These are phyloP conservation scores for Altica lythri DNA, from an alignment of 2,888 invertebrate species.

Conservation along the genomic window DNA sequence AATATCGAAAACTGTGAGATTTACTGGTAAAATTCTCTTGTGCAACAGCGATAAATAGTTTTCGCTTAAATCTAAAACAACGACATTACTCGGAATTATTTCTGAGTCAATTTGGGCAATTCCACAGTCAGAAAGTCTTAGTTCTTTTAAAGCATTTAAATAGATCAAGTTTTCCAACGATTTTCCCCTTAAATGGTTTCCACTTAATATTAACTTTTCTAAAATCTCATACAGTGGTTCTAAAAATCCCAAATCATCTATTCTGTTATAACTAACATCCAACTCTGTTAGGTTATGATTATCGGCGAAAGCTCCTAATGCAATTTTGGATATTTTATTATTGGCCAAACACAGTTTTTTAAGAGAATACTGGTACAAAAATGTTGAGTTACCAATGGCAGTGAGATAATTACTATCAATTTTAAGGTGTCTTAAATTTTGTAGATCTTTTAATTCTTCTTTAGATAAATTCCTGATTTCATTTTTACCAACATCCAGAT, in stretches of 20 bases:
- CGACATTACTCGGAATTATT: slow-evolving; percentile 63
- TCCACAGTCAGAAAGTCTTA: slow-evolving; percentile 65
- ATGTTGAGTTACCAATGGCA: slow-evolving; percentile 69
- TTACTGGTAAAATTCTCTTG: slow-evolving; percentile 61
- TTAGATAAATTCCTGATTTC: slow-evolving; percentile 70
- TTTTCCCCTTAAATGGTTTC: slow-evolving; percentile 65
- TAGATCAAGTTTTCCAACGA: slow-evolving; percentile 61
- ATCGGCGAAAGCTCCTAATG: slow-evolving; percentile 72
- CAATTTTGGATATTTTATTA: slow-evolving; percentile 73
- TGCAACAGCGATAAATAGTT: slow-evolving; percentile 67
- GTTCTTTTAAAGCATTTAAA: slow-evolving; percentile 61
- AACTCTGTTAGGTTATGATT: slow-evolving; percentile 69
- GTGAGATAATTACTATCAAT: slow-evolving; percentile 78
- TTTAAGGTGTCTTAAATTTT: slow-evolving; percentile 65
- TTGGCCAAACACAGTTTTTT: slow-evolving; percentile 65
- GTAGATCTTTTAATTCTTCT: slow-evolving; percentile 70
- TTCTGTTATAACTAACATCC: slow-evolving; percentile 75
- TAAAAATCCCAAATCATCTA: slow-evolving; percentile 41
- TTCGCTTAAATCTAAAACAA: slow-evolving; percentile 70
- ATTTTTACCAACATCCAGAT: slow-evolving; percentile 78
- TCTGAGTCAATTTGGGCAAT: slow-evolving; percentile 62
- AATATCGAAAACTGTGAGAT: slow-evolving; percentile 69
- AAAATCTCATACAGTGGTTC: slow-evolving; percentile 63
- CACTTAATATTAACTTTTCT: slow-evolving; percentile 69
- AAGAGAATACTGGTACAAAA: slow-evolving; percentile 62